Evolutionary conservation across 2,113 vertebrate genomes (phyloP), one percentile per base, ranked within the genome.

Genomic region (Lampris incognitus): DNA sequence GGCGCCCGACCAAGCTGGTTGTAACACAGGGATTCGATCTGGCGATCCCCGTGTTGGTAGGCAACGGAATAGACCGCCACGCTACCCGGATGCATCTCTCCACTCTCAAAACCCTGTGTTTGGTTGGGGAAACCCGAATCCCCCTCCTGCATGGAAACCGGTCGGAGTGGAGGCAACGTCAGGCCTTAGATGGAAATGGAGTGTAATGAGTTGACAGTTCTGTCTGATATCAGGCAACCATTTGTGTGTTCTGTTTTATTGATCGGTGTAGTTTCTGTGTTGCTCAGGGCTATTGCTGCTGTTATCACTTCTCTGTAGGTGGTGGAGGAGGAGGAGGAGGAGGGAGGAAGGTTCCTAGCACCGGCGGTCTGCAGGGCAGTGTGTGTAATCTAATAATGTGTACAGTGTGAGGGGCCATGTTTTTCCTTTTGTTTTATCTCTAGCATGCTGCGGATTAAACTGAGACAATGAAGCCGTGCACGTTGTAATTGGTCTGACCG

Each of bases 281-380:
- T 83, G 64, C 84, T 82, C 41, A 66, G 73, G 84, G 81, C 79
- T 84, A 74, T 65, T 66, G 78, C 85, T 87, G 86, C 78, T 88
- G 72, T 85, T 91, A 89, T 87, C 85, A 85, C 83, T 86, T 80
- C 88, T 86, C 85, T 79, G 79, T 86, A 62, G 71, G 83, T 78
- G 81, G 63, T 66, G 62, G 74, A 56, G 10, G 54, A n/a, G 13
- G 13, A 56, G 13, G 13, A 56, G 81, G 63, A 66, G 74, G 75
- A 75, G 74, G 68, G 66, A 80, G 48, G 42, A 66, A 74, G 55
- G 70, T 78, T 82, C 74, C 66, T 59, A 81, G 73, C 62, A 54
- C 61, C 44, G 42, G 57, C 24, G 68, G 82, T 76, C 87, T 81
- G 66, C 42, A 46, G 78, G 76, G 63, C 49, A 60, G 39, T 58